Conservation (phyloP, 2,113 vertebrate species). For the Peromyscus polionotus region DNA sequence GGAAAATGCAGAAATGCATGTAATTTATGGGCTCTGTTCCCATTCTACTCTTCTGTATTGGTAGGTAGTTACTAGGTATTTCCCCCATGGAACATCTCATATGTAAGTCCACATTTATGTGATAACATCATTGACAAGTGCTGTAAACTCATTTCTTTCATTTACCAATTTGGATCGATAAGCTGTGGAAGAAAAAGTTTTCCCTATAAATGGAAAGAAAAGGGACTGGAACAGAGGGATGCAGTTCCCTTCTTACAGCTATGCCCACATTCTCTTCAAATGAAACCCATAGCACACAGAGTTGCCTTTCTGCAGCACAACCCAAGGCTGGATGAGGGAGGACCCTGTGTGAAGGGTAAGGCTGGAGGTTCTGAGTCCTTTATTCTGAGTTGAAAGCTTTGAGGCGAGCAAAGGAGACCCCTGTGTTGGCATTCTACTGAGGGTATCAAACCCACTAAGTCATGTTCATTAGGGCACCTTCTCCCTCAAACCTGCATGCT, state of each 20-base stretch:
- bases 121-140: conserved; percentile 55
- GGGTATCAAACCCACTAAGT: conserved; percentile 72
- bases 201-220: conserved; percentile 57
- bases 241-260: conserved; percentile 61
- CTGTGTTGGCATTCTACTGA: conserved; percentile 66
- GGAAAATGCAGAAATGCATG: conserved; percentile 62
- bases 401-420: conserved; percentile 67
- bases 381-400: conserved; percentile 76
- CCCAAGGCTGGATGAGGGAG: conserved; percentile 28
- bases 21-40: conserved; percentile 63
- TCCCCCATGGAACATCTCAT: conserved; percentile 70
- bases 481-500: conserved; percentile 64
- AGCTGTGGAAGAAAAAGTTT: conserved; percentile 44
- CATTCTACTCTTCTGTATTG: conserved; percentile 55
- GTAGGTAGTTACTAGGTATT: conserved; percentile 68
- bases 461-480: conserved; percentile 69
- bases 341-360: conserved; percentile 60
- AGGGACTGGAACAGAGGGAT: conserved; percentile 38
- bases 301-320: conserved; percentile 71
- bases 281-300: conserved; percentile 74
- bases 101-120: conserved; percentile 62
- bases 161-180: conserved; percentile 66
- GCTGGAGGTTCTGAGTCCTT: conserved; percentile 68
- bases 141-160: conserved; percentile 69
- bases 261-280: conserved; percentile 65